Base-by-base conservation (phyloP, 1,140 invertebrate species). In the Coenobita brevimanus region DNA sequence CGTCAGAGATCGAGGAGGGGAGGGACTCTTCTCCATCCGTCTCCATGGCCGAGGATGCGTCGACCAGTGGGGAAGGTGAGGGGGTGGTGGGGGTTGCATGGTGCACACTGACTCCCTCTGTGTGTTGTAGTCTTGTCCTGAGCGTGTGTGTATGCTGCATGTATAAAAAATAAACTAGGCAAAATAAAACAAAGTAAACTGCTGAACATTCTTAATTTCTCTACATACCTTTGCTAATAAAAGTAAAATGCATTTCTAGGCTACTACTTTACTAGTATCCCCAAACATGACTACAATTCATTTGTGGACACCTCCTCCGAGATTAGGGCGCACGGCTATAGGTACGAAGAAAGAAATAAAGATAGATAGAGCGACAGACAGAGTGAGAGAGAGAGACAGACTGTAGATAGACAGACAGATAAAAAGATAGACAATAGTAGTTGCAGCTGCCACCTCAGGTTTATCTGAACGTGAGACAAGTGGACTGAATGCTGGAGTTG, bases 131-230 rank as follows among this genome's bases (percentile, higher is more conserved):
- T 87, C 24, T 87, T 50, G 85, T 87, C 85, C 85, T 76, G 85
- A 87, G 85, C 76, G 85, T 87, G 85, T 87, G 85, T 87, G 85
- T 87, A 76, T 87, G 69, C 64, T 87, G 85, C 80, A 80, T 87
- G 82, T 89, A 89, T 71, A 79, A 71, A 75, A 76, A 82, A n/a
- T n/a, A n/a, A 79, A 83, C 75, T 57, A 89, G 76, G 87, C 75
- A 71, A 83, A 82, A 84, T 79, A 88, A 83, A 83, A 86, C 76
- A n/a, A n/a, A 86, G 64, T 82, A 50, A 85, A 80, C 50, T 89
- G 78, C 73, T 82, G 88, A 46, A 78, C 50, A 43, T 57, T 75
- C 15, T 57, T 33, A n/a, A n/a, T n/a, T n/a, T n/a, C 62, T 89
- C 1, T 67, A 50, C 41, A 54, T 69, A 27, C 69, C 43, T 27